phyloP scores from a whole-genome alignment of 2,888 invertebrate genomes.

The Coremacera marginata region DNA sequence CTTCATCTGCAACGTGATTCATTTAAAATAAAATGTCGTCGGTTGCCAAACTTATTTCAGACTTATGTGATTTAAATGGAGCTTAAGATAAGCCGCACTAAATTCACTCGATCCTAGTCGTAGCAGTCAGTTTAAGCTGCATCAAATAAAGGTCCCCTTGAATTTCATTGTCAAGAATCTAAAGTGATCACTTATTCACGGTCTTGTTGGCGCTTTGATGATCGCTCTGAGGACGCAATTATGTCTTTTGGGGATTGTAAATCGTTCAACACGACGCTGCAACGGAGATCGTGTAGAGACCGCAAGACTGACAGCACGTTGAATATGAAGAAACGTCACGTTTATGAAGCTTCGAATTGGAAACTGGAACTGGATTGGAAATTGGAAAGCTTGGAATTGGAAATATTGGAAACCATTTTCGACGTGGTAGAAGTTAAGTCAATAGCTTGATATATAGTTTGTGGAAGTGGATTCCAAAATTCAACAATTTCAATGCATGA shows the following conservation, averaged over 20 bases:
- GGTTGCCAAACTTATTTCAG: constrained; percentile 16
- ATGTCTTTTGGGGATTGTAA: not conserved
- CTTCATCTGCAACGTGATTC: constrained; percentile 13
- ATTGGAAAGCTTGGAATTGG: too few relatives aligned
- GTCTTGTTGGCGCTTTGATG: constrained; percentile 2
- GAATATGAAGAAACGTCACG: not conserved
- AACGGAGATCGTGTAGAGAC: not conserved
- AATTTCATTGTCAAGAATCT: not conserved
- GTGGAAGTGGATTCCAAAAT: too few relatives aligned
- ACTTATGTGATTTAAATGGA: constrained; percentile 11
- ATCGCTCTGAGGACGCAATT: not conserved
- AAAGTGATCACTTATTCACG: constrained; percentile 19
- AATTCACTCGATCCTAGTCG: not conserved
- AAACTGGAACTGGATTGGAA: too few relatives aligned
- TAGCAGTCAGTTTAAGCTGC: not conserved
- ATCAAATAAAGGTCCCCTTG: constrained; percentile 5
- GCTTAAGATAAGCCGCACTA: constrained; percentile 1
- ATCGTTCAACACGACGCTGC: not conserved
- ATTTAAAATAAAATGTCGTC: constrained; percentile 3
- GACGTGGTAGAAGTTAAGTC: too few relatives aligned
- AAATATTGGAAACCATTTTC: too few relatives aligned
- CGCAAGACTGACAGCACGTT: not conserved
- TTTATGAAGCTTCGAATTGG: not conserved
- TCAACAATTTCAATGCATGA: too few relatives aligned
- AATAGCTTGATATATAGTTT: too few relatives aligned